phyloP scores from a whole-genome alignment of 2,888 invertebrate species.

The Cordilura impudica region DNA sequence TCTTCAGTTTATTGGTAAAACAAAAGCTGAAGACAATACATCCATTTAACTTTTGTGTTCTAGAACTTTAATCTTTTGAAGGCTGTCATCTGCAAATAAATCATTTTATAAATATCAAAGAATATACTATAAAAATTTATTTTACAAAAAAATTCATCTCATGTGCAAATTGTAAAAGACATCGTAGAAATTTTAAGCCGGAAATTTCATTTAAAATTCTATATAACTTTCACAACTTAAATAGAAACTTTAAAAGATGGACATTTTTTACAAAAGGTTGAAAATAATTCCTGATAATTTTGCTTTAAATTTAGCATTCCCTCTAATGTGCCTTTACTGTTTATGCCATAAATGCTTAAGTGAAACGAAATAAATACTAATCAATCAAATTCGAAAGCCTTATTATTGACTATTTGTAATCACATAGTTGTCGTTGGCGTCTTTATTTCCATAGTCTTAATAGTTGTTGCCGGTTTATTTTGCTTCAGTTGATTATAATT shows the following conservation, averaged over 20 bases:
- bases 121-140: not conserved
- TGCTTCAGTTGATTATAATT: slow-evolving; percentile 26
- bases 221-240: not conserved
- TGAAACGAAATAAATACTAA: too few species aligned
- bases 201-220: not conserved
- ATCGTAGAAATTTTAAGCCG: not conserved
- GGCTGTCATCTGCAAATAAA: slow-evolving; percentile 16
- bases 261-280: too few species aligned
- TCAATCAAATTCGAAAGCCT: slow-evolving; percentile 15
- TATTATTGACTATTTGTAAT: slow-evolving; percentile 48
- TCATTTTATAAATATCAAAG: not conserved
- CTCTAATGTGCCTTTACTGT: not conserved
- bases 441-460: slow-evolving; percentile 2
- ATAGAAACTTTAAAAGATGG: not conserved
- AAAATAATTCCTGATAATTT: too few species aligned
- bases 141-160: not conserved
- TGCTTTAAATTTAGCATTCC: too few species aligned
- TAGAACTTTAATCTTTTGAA: not conserved
- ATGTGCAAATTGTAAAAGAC: not conserved
- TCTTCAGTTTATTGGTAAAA: too few species aligned
- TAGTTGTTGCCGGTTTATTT: not conserved
- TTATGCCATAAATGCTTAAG: not conserved
- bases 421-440: slow-evolving; percentile 22
- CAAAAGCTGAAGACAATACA: too few species aligned
- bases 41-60: too few species aligned